Evolutionary conservation across 2,797 vertebrate genomes (phyloP), one percentile per base, ranked within the genome.

Genomic region (Sternarchorhynchus goeldii): DNA sequence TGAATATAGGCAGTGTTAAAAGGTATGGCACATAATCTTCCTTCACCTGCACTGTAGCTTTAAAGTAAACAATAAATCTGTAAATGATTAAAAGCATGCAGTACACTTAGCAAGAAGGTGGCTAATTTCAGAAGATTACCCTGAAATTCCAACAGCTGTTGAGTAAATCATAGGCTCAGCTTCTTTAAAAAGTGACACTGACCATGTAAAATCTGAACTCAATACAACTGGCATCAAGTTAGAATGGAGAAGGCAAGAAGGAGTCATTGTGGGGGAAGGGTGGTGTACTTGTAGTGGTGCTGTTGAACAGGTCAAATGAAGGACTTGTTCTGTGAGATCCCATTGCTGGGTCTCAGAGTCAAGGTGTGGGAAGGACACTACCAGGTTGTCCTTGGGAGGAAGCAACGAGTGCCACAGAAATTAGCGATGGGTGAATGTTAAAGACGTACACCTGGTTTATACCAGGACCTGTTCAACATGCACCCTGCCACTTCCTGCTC

Each of bases 251-350:
- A 31, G 70, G 64, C 2, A 75, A 81, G 62, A 53, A 45, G 57
- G 20, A 76, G 32, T 7, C 36, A 20, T 53, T 2, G 20, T 56
- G 59, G 69, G 31, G 66, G 73, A 77, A 74, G 68, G 72, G 56
- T 59, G 21, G 45, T 63, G 71, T 57, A 82, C 58, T 58, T 67
- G 57, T 62, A 29, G 29, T 73, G 29, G 77, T 77, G 66, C 81
- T 65, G 56, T 81, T 60, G 36, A 31, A 32, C 69, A 85, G 84
- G 87, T 90, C 87, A 89, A 6, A 21, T 71, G 56, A 86, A 89
- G 86, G 82, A 79, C 41, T 74, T 39, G 45, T 83, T 85, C 74
- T 71, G 34, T 31, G 45, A 50, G 45, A 10, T 50, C 45, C 10
- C 39, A 8, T 25, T 7, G 39, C 39, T 14, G 36, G 18, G 65